Evolutionary conservation across 2,888 invertebrate genomes (phyloP), one percentile per base, ranked within the genome.

Genomic region (Empis stercorea): DNA sequence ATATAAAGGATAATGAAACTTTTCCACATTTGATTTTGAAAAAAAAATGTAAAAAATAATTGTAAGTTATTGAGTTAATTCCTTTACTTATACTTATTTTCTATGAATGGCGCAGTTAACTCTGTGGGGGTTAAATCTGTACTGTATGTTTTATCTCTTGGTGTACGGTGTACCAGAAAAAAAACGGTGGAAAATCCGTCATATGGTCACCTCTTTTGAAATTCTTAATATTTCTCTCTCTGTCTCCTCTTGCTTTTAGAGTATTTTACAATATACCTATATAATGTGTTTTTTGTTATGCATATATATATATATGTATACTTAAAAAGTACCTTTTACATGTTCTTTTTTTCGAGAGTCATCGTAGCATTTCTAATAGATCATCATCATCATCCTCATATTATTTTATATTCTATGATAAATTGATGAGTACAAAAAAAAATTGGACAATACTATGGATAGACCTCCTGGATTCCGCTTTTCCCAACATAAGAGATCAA

Each of bases 361-460:
- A 47, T 47, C 47, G 23, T 44, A 16, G n/a, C 34, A 34, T 34
- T 34, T 32, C 17, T 27, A 44, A 43, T 43, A 20, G 47, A 47
- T 47, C 47, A 47, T 47, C 47, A 44, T 43, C 39, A 43, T 47
- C 47, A 38, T 42, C 14, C n/a, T n/a, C n/a, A n/a, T n/a, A n/a
- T n/a, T n/a, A 17, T 38, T 42, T 34, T 37, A 17, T 43, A 37
- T 42, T 47, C 38, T 43, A 27, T 47, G 37, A 46, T 42, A 46
- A 46, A 46, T 46, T 46, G 46, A 14, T 46, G 41, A 36, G 23
- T 6, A 27, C 5, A 27, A 27, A 9, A 27, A 27, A 42, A 46
- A 36, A 37, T 27, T 27, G 23, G 23, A 27, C 23, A 27, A 6
- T 27, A 27, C 23, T 27, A 27, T 27, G 9, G 23, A 27, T 27